Evolutionary conservation across 1,140 invertebrate genomes (phyloP), one percentile per base, ranked within the genome.

Genomic region (Conus betulinus): DNA sequence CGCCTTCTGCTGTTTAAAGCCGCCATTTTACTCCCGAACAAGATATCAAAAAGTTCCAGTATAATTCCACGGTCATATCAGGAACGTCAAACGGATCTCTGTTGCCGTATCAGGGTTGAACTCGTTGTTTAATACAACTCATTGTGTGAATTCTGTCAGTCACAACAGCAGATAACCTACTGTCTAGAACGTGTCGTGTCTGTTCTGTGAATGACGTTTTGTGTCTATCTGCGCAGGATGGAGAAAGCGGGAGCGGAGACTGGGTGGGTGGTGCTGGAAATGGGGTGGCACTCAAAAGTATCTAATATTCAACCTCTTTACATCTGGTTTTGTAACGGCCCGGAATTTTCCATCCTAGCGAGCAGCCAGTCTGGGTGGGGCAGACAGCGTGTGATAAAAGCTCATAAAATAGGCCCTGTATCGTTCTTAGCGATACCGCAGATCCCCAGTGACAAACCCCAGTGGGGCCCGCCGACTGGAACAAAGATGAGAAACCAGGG

Each of bases 401-500:
- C 27, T 81, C 39, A 23, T 53, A 52, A 53, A 81, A 81, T 81
- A 53, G 79, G 52, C 39, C 5, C 79, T 81, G 79, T 81, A 81
- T 81, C 39, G 27, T 17, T 81, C 51, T 7, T 25, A 52, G 39
- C 51, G 25, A 53, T 53, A 53, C 39, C 6, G 8, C 76, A 78
- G 76, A 78, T 81, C 79, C 27, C 27, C 1, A 52, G 39, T 52
- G 79, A 81, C 39, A 81, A 81, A 81, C 10, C 79, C 79, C 79
- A 81, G 79, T 53, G 4, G 79, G 79, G 79, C 5, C 39, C 13
- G 25, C n/a, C 27, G 8, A 0, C 79, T 20, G 79, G 23, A 81
- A 53, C 51, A 81, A 81, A 81, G 79, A 81, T 81, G 51, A 81
- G 79, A 81, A 81, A 81, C 17, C 39, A 53, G 8, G 76, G 27